A percentile compares a stretch with the other conserved stretches of the same genome.
Evolutionary conservation across 1,140 invertebrate genomes (phyloP).

Genomic region (Magallana angulata): DNA sequence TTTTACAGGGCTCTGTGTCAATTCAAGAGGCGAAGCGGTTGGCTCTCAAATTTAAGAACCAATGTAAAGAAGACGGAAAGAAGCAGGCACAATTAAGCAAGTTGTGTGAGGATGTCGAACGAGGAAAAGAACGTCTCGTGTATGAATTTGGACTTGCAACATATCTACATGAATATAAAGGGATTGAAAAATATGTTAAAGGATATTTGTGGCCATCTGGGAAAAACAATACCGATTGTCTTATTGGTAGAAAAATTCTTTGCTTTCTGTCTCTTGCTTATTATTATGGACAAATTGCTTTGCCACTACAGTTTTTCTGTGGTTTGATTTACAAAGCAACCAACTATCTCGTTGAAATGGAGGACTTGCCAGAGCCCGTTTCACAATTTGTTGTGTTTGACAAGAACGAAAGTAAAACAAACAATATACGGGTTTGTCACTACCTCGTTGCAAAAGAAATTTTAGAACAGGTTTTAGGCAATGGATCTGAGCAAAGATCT

Average conservation of each 20-base stretch:
- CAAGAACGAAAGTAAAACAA: constrained; percentile 45
- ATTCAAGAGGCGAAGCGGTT: constrained; percentile 47
- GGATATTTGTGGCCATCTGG: constrained; percentile 60
- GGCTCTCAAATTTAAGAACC: constrained; percentile 50
- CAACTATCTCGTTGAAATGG: constrained; percentile 37
- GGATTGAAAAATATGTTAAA: constrained; percentile 54
- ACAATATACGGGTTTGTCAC: constrained; percentile 63
- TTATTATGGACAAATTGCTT: constrained; percentile 63
- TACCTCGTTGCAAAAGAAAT: constrained; percentile 68
- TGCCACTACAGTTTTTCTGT: constrained; percentile 66
- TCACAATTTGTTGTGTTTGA: constrained; percentile 59
- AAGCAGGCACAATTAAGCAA: constrained; percentile 41
- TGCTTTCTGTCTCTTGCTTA: constrained; percentile 61
- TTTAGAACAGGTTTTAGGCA: constrained; percentile 59
- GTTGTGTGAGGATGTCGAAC: constrained; percentile 42
- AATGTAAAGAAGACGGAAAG: constrained; percentile 41
- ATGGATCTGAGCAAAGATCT: neutral
- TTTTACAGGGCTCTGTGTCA: constrained; percentile 52
- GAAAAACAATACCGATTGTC: constrained; percentile 8
- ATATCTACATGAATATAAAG: constrained; percentile 60
- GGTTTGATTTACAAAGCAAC: constrained; percentile 40
- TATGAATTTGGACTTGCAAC: constrained; percentile 62
- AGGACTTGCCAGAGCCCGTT: constrained; percentile 58
- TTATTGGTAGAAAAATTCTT: constrained; percentile 54
- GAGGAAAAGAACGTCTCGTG: constrained; percentile 40